These are phyloP conservation scores for Drosophila vallismaia DNA, from an alignment of 2,888 invertebrate species.

Conservation along the genomic window DNA sequence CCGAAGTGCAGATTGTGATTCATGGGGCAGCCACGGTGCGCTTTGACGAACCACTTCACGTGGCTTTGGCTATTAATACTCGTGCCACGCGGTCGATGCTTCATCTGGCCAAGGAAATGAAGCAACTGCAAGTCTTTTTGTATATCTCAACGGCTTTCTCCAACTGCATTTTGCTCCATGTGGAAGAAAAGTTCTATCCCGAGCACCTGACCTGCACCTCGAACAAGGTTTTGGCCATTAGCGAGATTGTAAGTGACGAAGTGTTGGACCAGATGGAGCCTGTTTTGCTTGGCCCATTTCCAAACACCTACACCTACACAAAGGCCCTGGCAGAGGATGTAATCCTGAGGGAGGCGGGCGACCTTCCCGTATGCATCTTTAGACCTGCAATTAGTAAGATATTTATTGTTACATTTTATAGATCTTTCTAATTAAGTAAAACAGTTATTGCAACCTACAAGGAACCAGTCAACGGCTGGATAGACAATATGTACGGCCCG, in stretches of 20 bases:
- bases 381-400: constrained; percentile 88
- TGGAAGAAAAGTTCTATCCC: constrained; percentile 83
- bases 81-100: constrained; percentile 87
- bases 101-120: constrained; percentile 86
- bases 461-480: constrained; percentile 87
- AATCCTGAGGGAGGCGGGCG: constrained; percentile 85
- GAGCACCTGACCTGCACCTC: constrained; percentile 74
- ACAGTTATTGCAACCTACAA: constrained; percentile 81
- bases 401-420: neutral
- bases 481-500: constrained; percentile 88
- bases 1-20: constrained; percentile 86
- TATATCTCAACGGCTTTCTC: constrained; percentile 89
- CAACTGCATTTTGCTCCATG: constrained; percentile 85
- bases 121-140: constrained; percentile 84
- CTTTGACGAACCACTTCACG: constrained; percentile 89
- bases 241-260: constrained; percentile 78
- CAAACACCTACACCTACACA: constrained; percentile 90
- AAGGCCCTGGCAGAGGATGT: constrained; percentile 89
- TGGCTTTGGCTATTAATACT: constrained; percentile 89
- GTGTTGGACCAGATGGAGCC: constrained; percentile 77
- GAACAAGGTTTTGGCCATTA: constrained; percentile 77
- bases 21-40: constrained; percentile 96
- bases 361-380: constrained; percentile 87
- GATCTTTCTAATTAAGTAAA: neutral
- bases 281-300: constrained; percentile 80